Evolutionary conservation across 2,888 invertebrate species (phyloP).

Genomic region (Athalia rosae): DNA sequence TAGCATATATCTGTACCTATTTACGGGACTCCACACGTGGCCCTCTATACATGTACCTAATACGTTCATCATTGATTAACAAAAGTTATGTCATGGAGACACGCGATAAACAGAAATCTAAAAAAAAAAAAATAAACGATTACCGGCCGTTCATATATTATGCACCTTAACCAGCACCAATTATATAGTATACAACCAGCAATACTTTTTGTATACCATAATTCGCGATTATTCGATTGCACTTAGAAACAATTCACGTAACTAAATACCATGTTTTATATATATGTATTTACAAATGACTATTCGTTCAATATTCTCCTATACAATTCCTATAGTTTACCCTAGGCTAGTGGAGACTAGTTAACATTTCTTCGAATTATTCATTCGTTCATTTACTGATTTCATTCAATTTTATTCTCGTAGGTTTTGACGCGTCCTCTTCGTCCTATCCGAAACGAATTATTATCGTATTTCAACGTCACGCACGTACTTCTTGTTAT

Average conservation of each 20-base stretch:
- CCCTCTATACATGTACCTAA: no score
- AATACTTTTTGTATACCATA: slow-evolving; percentile 3
- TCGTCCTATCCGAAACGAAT: no score
- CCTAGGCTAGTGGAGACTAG: slow-evolving; percentile 23
- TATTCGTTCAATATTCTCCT: background rate
- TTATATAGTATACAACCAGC: slow-evolving; percentile 30
- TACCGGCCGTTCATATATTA: slow-evolving; percentile 35
- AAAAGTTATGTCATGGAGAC: background rate
- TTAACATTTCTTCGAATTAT: background rate
- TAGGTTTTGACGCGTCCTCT: no score
- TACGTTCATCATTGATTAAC: no score
- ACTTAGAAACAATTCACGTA: background rate
- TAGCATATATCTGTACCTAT: no score
- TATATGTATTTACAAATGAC: background rate
- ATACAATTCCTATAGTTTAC: background rate
- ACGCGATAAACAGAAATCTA: background rate
- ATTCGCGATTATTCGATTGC: background rate
- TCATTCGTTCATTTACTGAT: background rate
- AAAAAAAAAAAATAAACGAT: background rate
- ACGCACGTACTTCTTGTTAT: no score
- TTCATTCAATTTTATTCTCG: no score
- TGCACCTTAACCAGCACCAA: slow-evolving; percentile 47
- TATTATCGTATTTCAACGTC: no score
- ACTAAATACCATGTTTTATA: slow-evolving; percentile 9
- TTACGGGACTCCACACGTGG: no score